These are phyloP conservation scores for Ascidia mentula DNA, from an alignment of 23 tunicate species.

Conservation along the genomic window DNA sequence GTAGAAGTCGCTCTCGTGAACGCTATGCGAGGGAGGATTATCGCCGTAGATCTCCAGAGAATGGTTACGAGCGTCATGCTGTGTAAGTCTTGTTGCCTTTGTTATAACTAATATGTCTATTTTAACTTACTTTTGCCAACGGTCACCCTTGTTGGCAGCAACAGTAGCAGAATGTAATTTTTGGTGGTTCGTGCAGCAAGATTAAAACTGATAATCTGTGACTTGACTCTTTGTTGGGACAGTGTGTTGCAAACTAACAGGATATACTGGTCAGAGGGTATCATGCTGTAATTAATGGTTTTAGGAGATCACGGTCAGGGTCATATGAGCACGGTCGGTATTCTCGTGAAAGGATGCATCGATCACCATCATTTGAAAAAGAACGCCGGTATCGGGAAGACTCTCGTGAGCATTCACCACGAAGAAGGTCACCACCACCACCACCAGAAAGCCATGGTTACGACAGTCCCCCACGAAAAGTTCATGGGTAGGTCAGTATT, in stretches of 20 bases:
- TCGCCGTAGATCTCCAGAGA: constrained; percentile 24
- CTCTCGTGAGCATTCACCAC: not conserved
- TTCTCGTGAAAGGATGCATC: not conserved
- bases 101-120: no score
- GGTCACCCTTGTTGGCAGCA: no score
- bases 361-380: not conserved
- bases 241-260: no score
- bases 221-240: no score
- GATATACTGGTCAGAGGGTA: no score
- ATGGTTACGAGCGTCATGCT: constrained; percentile 12
- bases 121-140: no score
- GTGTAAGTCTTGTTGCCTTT: no score
- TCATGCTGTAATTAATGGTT: not conserved
- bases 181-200: no score
- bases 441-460: not conserved
- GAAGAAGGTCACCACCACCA: not conserved
- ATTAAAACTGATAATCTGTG: no score
- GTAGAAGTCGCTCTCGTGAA: constrained; percentile 29
- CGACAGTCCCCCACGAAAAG: constrained; percentile 1
- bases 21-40: constrained; percentile 1
- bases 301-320: not conserved
- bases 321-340: not conserved
- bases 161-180: no score
- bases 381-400: not conserved
- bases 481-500: not conserved